phyloP scores from a whole-genome alignment of 2,888 invertebrate genomes.

The Microctonus hyperodae region DNA sequence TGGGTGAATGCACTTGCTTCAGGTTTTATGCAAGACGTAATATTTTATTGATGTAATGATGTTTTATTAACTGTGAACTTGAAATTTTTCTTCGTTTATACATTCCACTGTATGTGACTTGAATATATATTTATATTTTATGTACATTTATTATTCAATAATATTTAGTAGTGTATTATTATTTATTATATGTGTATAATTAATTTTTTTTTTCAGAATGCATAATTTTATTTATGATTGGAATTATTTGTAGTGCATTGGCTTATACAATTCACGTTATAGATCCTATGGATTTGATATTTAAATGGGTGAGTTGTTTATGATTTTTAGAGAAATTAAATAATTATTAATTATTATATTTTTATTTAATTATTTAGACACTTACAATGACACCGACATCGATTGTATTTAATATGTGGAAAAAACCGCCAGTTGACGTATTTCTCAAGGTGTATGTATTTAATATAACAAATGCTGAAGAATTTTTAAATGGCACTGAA shows the following conservation, averaged over 20 bases:
- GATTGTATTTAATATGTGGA: conserved; percentile 70
- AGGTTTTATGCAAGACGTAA: not conserved
- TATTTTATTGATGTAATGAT: not conserved
- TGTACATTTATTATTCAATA: conserved; percentile 1
- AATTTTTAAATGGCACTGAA: conserved; percentile 71
- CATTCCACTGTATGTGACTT: not conserved
- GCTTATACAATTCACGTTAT: conserved; percentile 56
- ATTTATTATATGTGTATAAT: too few species aligned
- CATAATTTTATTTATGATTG: conserved; percentile 57
- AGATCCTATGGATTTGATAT: conserved; percentile 54
- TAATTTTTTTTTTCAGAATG: conserved; percentile 59
- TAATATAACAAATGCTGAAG: conserved; percentile 80
- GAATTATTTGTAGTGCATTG: conserved; percentile 51
- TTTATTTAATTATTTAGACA: conserved; percentile 62
- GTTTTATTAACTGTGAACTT: not conserved
- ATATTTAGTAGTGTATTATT: not conserved
- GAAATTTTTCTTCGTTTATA: not conserved
- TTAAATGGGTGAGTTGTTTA: conserved; percentile 54
- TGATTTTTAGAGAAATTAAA: not conserved
- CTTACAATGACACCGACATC: conserved; percentile 67
- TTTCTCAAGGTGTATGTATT: conserved; percentile 75
- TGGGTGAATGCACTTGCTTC: not conserved
- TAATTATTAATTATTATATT: not conserved
- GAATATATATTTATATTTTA: conserved; percentile 1
- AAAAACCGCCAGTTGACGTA: conserved; percentile 72